Percentiles rank a stretch among this genome's conserved stretches.
Conservation (phyloP, 1,140 invertebrate species). For the Pseudobourletiella spinata region DNA sequence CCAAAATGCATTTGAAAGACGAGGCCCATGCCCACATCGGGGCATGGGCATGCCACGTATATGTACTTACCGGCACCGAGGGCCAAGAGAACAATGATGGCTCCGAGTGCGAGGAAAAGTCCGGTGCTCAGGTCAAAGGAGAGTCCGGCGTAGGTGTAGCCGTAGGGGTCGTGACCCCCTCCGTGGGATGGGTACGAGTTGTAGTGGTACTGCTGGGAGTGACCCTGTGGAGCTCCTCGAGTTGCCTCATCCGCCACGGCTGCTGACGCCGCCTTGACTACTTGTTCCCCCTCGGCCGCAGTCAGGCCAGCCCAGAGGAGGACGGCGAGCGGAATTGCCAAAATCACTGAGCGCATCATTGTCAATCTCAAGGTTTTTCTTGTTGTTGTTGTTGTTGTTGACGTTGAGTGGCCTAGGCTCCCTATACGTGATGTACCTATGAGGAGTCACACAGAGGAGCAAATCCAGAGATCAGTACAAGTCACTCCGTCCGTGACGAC, state of each 20-base stretch:
- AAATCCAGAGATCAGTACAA: too few relatives aligned
- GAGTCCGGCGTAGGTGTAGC: constrained; percentile 36
- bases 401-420: not conserved
- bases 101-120: constrained; percentile 36
- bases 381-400: too few relatives aligned
- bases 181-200: constrained; percentile 34
- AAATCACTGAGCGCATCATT: constrained; percentile 34
- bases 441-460: not conserved
- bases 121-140: constrained; percentile 36
- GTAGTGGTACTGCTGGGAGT: constrained; percentile 36
- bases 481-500: too few relatives aligned
- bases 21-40: too few relatives aligned
- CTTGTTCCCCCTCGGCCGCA: constrained; percentile 31
- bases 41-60: too few relatives aligned
- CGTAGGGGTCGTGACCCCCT: constrained; percentile 38
- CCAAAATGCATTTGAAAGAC: too few relatives aligned
- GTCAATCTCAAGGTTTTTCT: constrained; percentile 12
- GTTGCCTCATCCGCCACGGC: constrained; percentile 26
- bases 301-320: constrained; percentile 33
- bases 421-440: constrained; percentile 4
- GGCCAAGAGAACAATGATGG: constrained; percentile 37
- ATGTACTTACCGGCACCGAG: constrained; percentile 35
- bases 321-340: constrained; percentile 33
- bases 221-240: constrained; percentile 26
- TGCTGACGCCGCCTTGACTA: constrained; percentile 9